Conservation (phyloP, 2,113 vertebrate species). For the Actinemys pallida region DNA sequence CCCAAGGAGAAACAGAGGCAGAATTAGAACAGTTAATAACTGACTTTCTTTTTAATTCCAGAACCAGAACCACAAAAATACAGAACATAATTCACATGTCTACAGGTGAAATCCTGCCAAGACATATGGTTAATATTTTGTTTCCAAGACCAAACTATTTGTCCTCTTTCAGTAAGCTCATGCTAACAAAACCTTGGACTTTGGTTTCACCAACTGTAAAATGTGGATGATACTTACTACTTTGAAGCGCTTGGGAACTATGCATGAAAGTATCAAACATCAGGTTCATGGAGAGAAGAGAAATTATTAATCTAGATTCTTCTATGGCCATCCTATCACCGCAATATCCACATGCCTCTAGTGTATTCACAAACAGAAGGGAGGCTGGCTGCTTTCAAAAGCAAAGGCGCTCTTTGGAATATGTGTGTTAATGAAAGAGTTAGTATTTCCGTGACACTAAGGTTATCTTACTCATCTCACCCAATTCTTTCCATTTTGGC, state of each 20-base stretch:
- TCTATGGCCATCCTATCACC: background rate
- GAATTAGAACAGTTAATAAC: background rate
- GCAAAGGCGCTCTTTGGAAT: slow-evolving; percentile 45
- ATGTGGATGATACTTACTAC: slow-evolving; percentile 9
- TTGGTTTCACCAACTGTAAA: slow-evolving; percentile 14
- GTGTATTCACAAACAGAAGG: slow-evolving; percentile 54
- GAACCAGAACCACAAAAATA: too few relatives aligned
- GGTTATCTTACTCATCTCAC: background rate
- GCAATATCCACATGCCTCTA: slow-evolving; percentile 9
- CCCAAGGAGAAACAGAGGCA: background rate
- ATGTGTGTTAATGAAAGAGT: slow-evolving; percentile 30
- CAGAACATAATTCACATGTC: background rate
- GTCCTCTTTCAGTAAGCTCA: slow-evolving; percentile 20
- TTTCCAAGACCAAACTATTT: slow-evolving; percentile 26
- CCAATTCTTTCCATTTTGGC: background rate
- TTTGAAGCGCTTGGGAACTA: slow-evolving; percentile 22
- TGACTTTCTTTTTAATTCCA: background rate
- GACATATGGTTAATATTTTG: background rate
- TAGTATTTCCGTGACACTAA: background rate
- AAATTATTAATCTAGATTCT: slow-evolving; percentile 37
- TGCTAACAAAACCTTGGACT: slow-evolving; percentile 14
- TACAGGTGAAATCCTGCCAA: background rate
- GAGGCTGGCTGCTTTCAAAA: slow-evolving; percentile 48
- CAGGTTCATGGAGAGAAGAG: slow-evolving; percentile 22
- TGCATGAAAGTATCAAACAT: slow-evolving; percentile 7